These are phyloP conservation scores for Apteryx owenii DNA, from an alignment of 2,113 vertebrate species.

Conservation along the genomic window DNA sequence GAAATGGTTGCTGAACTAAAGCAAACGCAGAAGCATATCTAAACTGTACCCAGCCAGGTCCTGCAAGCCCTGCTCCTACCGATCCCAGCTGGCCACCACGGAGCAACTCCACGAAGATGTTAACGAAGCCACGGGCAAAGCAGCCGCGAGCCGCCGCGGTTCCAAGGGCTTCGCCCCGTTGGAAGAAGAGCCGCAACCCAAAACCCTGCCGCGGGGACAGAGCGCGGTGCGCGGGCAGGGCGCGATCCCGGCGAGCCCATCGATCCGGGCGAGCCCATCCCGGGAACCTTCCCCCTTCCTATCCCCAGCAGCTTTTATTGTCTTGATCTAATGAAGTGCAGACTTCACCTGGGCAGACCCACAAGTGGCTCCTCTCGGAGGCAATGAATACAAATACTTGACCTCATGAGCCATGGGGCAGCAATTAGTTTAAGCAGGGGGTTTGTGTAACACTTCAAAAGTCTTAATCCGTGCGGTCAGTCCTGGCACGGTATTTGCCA, in stretches of 20 bases:
- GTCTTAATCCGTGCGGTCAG: conserved; percentile 76
- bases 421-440: conserved; percentile 81
- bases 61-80: not conserved
- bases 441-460: conserved; percentile 83
- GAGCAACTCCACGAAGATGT: not conserved
- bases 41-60: not conserved
- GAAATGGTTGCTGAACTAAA: not conserved
- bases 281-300: not conserved
- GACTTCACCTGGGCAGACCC: conserved; percentile 75
- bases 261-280: not conserved
- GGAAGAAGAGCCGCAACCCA: not conserved
- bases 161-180: too few relatives aligned
- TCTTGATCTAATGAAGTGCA: conserved; percentile 68
- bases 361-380: conserved; percentile 71
- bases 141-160: too few relatives aligned
- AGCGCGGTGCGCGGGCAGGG: not conserved
- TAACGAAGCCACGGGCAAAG: not conserved
- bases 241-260: not conserved
- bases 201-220: not conserved
- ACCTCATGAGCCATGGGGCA: conserved; percentile 80
- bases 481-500: conserved; percentile 70
- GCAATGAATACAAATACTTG: conserved; percentile 83
- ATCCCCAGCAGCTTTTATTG: conserved; percentile 58
- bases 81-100: not conserved
- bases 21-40: not conserved